A percentile compares a stretch with the other conserved stretches of the same genome.
Evolutionary conservation across 2,888 invertebrate species (phyloP).

Genomic region (Drosophila kambysellisi): DNA sequence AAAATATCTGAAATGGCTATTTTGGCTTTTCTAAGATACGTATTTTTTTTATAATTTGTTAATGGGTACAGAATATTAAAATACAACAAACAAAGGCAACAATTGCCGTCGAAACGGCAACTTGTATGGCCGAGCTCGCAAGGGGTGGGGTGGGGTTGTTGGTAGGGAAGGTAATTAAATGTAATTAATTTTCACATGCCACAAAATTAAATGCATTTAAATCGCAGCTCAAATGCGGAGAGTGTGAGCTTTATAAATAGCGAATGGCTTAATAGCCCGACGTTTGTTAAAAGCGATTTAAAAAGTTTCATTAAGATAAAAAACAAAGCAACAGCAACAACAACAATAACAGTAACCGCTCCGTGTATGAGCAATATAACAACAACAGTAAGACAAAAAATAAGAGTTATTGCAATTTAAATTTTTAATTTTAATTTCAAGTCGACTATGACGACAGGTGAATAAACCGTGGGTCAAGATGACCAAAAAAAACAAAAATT

Average conservation of each 20-base stretch:
- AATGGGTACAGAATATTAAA: conserved; percentile 18
- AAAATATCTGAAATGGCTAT: not conserved
- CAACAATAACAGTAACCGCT: conserved; percentile 31
- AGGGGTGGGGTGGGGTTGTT: conserved; percentile 11
- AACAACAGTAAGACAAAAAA: conserved; percentile 16
- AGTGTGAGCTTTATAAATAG: conserved; percentile 76
- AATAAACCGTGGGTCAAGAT: conserved; percentile 72
- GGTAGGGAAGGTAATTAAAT: conserved; percentile 68
- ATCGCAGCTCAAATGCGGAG: conserved; percentile 66
- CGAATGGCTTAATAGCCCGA: conserved; percentile 64
- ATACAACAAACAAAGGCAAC: conserved; percentile 21
- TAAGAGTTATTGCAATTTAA: conserved; percentile 76
- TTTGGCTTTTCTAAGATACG: not conserved
- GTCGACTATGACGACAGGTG: conserved; percentile 75
- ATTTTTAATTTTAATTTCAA: conserved; percentile 63
- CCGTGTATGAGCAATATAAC: conserved; percentile 33
- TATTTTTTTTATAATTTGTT: not conserved
- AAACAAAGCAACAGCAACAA: conserved; percentile 40
- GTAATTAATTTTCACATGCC: conserved; percentile 80
- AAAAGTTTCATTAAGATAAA: conserved; percentile 81
- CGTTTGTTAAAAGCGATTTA: conserved; percentile 74
- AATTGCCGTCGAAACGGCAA: conserved; percentile 61
- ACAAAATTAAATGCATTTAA: conserved; percentile 77
- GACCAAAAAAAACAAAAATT: conserved; percentile 12
- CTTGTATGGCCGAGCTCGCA: conserved; percentile 29